Percentiles rank a stretch among this genome's conserved stretches.
Conservation (phyloP, 2,113 vertebrate species). For the Dendropsophus ebraccatus region DNA sequence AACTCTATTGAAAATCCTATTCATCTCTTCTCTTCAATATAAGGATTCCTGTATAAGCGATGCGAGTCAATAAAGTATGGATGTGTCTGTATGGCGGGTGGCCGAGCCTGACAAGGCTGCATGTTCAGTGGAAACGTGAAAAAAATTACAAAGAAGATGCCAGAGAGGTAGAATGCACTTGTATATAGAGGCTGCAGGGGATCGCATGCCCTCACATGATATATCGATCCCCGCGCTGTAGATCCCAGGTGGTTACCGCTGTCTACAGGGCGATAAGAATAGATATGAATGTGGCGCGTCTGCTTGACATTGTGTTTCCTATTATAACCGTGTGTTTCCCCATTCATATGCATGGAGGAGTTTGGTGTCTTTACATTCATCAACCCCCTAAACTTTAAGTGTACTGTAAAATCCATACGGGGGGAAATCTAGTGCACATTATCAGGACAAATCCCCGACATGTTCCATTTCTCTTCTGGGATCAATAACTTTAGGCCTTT, state of each 20-base stretch:
- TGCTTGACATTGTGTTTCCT: neutral
- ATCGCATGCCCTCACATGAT: neutral
- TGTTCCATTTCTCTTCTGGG: neutral
- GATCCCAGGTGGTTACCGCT: neutral
- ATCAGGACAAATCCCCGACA: neutral
- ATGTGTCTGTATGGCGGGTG: too few relatives aligned
- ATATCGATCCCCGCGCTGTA: neutral
- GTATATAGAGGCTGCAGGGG: neutral
- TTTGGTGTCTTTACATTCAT: neutral
- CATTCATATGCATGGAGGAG: neutral
- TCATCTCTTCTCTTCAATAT: too few relatives aligned
- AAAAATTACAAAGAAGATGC: neutral
- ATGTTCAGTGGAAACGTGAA: too few relatives aligned
- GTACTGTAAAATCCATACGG: neutral
- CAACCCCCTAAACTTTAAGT: neutral
- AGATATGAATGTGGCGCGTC: neutral
- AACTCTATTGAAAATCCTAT: too few relatives aligned
- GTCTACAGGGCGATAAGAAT: neutral
- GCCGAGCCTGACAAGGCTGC: too few relatives aligned
- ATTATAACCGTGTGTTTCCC: neutral
- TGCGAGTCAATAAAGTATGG: too few relatives aligned
- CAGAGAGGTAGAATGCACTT: neutral
- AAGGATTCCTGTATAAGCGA: too few relatives aligned
- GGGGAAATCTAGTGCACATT: neutral
- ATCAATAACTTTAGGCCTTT: constrained; percentile 52